These are phyloP conservation scores for Gorilla gorilla DNA, from an alignment of 2,113 vertebrate genomes.

Conservation along the genomic window DNA sequence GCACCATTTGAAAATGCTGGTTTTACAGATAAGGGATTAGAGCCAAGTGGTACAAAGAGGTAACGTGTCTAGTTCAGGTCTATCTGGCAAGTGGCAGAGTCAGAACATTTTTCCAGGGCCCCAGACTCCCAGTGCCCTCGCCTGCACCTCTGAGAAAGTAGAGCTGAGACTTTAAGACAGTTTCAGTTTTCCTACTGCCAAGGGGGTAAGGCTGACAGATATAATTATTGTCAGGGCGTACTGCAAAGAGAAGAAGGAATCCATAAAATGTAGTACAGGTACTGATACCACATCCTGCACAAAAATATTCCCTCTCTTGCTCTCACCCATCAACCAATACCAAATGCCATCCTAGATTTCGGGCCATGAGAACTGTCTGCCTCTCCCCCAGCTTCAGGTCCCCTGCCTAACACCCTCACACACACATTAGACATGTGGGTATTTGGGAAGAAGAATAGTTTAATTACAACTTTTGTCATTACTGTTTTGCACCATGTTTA, in stretches of 20 bases:
- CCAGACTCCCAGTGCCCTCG: background rate
- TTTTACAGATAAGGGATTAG: background rate
- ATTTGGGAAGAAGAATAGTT: background rate
- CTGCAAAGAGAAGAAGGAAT: background rate
- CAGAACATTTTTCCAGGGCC: rapidly evolving
- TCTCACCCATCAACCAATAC: background rate
- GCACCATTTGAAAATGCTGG: background rate
- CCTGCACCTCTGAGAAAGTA: background rate
- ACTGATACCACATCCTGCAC: rapidly evolving
- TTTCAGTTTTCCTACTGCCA: rapidly evolving
- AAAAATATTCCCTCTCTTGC: rapidly evolving
- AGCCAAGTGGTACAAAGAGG: background rate
- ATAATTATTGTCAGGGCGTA: rapidly evolving
- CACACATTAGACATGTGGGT: background rate
- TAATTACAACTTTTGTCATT: background rate
- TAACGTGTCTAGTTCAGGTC: too few relatives aligned
- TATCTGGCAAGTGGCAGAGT: background rate
- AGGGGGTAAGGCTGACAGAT: rapidly evolving
- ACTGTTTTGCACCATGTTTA: background rate
- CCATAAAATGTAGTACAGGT: rapidly evolving
- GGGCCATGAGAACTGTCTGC: background rate
- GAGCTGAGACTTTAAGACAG: too few relatives aligned
- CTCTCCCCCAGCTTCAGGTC: background rate
- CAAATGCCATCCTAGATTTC: background rate
- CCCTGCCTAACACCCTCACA: background rate